Evolutionary conservation across 2,113 vertebrate genomes (phyloP), one percentile per base, ranked within the genome.

Genomic region (Sialia sialis): DNA sequence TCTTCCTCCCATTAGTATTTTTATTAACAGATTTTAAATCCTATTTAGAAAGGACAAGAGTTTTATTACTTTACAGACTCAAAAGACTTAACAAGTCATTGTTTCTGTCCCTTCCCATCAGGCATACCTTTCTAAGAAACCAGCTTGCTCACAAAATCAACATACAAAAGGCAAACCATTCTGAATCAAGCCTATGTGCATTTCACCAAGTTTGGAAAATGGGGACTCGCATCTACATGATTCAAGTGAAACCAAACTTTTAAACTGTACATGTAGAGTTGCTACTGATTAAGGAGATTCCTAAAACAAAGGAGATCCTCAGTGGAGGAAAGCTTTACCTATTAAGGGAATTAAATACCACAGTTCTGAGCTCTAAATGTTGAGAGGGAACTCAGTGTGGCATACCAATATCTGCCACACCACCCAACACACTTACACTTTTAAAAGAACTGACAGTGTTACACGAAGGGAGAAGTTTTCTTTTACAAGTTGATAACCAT

Each of bases 171-270:
- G 36, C 36, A 48, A 20, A 62, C 3, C 30, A 26, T 22, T 12
- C 29, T 34, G 15, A 51, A 77, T 15, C 29, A 29, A 68, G 44
- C 15, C 54, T 16, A 20, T 0, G 0, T 17, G 48, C 19, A 34
- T 10, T 43, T 41, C 49, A 68, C 34, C 3, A 7, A 20, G 32
- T 46, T 12, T 63, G 64, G 63, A 43, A 62, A 75, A 67, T 1
- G 5, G 6, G 38, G 38, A 62, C 26, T 67, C 13, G 4, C 3
- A 39, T 3, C 38, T 15, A 14, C 38, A 21, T 1, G 2, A 36
- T 10, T 59, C 43, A 81, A 72, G 58, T 1, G 7, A 63, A 84
- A 73, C 13, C 38, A 84, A 83, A 52, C 43, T 32, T 72, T 84
- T 48, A 27, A 58, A 52, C 10, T 8, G 6, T 43, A 52, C 30